These are phyloP conservation scores for Lemur catta DNA, from an alignment of 2,797 vertebrate species.

Conservation along the genomic window DNA sequence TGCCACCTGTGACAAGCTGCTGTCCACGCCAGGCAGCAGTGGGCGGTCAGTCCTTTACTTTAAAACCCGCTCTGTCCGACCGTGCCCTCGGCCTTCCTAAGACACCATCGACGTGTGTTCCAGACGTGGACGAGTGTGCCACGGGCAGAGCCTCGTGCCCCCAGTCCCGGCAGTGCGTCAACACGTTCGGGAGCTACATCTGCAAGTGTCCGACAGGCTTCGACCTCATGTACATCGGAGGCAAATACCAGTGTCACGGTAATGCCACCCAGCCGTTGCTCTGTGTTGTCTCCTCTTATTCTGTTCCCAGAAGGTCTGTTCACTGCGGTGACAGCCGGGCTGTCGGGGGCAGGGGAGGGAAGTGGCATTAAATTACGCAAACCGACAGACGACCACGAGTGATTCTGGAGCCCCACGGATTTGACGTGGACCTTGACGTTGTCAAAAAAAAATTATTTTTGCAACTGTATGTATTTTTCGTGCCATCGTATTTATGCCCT, in stretches of 20 bases:
- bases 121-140: slow-evolving; percentile 96
- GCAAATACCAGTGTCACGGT: slow-evolving; percentile 97
- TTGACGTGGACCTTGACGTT: not conserved
- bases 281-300: not conserved
- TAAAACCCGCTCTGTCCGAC: not conserved
- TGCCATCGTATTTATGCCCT: not conserved
- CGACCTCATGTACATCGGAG: slow-evolving; percentile 94
- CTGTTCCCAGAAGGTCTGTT: not conserved
- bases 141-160: slow-evolving; percentile 92
- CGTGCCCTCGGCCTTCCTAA: not conserved
- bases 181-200: slow-evolving; percentile 98
- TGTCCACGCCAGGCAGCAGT: not conserved
- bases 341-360: not conserved
- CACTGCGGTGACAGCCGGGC: not conserved
- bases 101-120: slow-evolving; percentile 57
- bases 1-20: not conserved
- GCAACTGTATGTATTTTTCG: not conserved
- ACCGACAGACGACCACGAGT: not conserved
- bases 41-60: not conserved
- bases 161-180: slow-evolving; percentile 94
- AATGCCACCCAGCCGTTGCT: slow-evolving; percentile 34
- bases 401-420: not conserved
- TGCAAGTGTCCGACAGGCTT: slow-evolving; percentile 97
- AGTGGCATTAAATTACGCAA: not conserved
- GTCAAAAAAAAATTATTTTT: not conserved